phyloP scores from a whole-genome alignment of 2,797 vertebrate species.

The Microctenopoma stevenorrisi region DNA sequence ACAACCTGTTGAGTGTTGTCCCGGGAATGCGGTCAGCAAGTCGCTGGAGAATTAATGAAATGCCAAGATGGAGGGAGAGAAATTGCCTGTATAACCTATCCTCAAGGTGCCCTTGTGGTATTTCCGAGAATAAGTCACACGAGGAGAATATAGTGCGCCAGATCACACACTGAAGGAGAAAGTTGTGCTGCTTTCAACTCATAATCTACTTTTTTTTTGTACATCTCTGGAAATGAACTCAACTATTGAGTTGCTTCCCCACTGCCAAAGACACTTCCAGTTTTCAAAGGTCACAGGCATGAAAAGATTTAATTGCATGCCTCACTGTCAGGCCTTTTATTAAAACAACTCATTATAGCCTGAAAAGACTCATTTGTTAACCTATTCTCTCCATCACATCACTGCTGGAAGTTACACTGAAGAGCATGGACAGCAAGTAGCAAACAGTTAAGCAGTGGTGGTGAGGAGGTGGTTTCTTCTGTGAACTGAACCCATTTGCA shows the following conservation, averaged over 20 bases:
- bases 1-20: constrained; percentile 87
- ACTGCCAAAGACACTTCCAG: constrained; percentile 8
- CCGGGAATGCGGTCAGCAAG: constrained; percentile 78
- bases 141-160: constrained; percentile 52
- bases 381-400: constrained; percentile 20
- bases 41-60: constrained; percentile 86
- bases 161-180: constrained; percentile 40
- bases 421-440: constrained; percentile 7
- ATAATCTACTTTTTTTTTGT: constrained; percentile 36
- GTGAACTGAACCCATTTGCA: constrained; percentile 7
- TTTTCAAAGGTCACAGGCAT: constrained; percentile 68
- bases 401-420: constrained; percentile 18
- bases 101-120: constrained; percentile 85
- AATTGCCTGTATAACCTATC: constrained; percentile 84
- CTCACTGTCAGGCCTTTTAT: constrained; percentile 55
- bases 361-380: constrained; percentile 49
- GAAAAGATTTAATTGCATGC: constrained; percentile 66
- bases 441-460: background rate
- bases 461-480: background rate
- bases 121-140: constrained; percentile 78
- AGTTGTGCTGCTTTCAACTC: constrained; percentile 62
- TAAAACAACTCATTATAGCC: constrained; percentile 67
- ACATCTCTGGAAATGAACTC: constrained; percentile 53
- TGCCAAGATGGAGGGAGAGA: constrained; percentile 81
- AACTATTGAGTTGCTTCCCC: constrained; percentile 41